Evolutionary conservation across 2,888 invertebrate species (phyloP), one percentile per base, ranked within the genome.

Genomic region (Seira ritae): DNA sequence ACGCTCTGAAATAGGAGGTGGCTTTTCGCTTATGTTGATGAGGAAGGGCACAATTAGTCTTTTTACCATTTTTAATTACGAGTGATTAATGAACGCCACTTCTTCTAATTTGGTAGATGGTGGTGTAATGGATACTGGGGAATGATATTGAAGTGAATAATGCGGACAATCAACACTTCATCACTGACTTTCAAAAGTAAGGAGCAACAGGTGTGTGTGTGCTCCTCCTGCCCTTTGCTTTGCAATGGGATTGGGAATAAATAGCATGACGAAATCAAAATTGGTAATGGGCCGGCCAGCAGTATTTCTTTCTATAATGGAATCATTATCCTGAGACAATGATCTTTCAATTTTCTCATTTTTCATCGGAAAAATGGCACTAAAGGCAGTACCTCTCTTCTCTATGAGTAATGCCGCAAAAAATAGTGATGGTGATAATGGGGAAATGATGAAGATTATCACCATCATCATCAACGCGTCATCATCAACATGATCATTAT

Each of bases 31-130:
- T 60, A 22, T 2, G n/a, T 3, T 31, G 24, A 15, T 17, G n/a
- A 81, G 81, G 70, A 81, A 81, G 76, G 76, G 81, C 65, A 69
- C 75, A 76, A 81, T 81, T 81, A 80, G 50, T 69, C 68, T 22
- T 76, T 76, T 66, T 68, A 55, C 67, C 67, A 65, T 66, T 76
- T 70, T 76, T 81, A 81, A 81, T 81, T 81, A 70, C 75, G 42
- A 22, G 76, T 81, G 81, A 81, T 81, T 81, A 81, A 81, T 81
- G 81, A 76, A 50, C 42, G 24, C 50, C 50, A 8, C 15, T 50
- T n/a, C 12, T 50, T 50, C 17, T 50, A 50, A 50, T 50, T 50
- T 50, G 50, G 50, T 50, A n/a, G n/a, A n/a, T n/a, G n/a, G n/a
- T n/a, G n/a, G n/a, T n/a, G n/a, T 50, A 1, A 50, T 50, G 31